phyloP scores from a whole-genome alignment of 2,888 invertebrate genomes.

The Megaustenia siamemsis region DNA sequence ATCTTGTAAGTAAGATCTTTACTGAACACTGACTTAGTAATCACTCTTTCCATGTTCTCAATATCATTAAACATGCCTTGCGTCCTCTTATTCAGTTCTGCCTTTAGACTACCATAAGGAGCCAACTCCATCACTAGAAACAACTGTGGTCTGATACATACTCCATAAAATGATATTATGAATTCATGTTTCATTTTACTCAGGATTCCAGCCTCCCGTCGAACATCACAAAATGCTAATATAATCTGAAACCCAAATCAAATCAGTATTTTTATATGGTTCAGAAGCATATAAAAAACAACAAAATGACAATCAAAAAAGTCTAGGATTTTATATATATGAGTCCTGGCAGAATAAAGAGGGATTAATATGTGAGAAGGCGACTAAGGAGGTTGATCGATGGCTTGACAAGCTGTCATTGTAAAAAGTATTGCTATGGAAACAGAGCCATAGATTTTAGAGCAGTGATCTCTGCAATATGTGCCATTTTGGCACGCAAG shows the following conservation, averaged over 20 bases:
- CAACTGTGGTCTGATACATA: slow-evolving; percentile 68
- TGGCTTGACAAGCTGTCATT: no score
- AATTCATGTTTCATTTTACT: slow-evolving; percentile 74
- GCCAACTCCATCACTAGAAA: slow-evolving; percentile 75
- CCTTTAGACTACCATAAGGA: slow-evolving; percentile 71
- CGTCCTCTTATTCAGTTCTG: slow-evolving; percentile 57
- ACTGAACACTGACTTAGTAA: slow-evolving; percentile 54
- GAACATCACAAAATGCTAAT: slow-evolving; percentile 68
- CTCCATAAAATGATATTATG: slow-evolving; percentile 72
- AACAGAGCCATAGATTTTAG: no score
- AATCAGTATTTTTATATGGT: no score
- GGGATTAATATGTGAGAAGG: no score
- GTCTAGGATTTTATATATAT: no score
- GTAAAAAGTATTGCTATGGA: no score
- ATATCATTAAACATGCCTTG: neutral
- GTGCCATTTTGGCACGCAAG: no score
- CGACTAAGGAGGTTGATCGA: no score
- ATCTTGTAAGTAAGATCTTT: slow-evolving; percentile 74
- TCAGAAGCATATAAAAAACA: no score
- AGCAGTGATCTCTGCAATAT: no score
- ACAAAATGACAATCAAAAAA: neutral
- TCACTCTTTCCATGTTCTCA: neutral
- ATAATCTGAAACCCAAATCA: slow-evolving; percentile 61
- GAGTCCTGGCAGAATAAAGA: no score
- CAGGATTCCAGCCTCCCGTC: slow-evolving; percentile 72